A percentile compares a stretch with the other conserved stretches of the same genome.
These are phyloP conservation scores for Prolemur simus DNA, from an alignment of 2,113 vertebrate genomes.

Conservation along the genomic window DNA sequence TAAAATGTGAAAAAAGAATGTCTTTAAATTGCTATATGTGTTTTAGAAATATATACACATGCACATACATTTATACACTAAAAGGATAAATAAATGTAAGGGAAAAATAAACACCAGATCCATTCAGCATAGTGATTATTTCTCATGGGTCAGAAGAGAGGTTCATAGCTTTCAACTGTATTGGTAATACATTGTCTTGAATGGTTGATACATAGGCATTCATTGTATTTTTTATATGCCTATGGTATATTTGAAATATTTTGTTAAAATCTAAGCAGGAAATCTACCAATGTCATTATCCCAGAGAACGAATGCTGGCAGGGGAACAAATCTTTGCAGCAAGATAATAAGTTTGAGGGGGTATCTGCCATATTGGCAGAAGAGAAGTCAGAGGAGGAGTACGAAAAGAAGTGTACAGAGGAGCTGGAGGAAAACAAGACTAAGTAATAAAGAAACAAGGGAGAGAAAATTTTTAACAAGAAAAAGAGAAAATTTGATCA, in stretches of 20 bases:
- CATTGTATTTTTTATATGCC: background rate
- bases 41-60: background rate
- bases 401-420: background rate
- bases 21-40: background rate
- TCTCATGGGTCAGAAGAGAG: background rate
- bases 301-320: background rate
- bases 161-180: background rate
- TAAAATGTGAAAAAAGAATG: constrained; percentile 3
- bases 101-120: background rate
- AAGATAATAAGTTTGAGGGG: background rate
- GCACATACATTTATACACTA: background rate
- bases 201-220: background rate
- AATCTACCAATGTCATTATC: background rate
- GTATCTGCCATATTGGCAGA: background rate
- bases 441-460: background rate
- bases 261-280: background rate
- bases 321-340: background rate
- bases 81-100: background rate
- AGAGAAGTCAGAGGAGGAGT: background rate
- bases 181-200: background rate
- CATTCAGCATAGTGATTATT: background rate
- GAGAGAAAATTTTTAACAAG: background rate
- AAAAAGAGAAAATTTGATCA: background rate
- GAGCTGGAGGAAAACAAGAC: background rate
- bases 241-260: background rate